phyloP scores from a whole-genome alignment of 2,113 vertebrate species.

The Hyperopisus bebe region DNA sequence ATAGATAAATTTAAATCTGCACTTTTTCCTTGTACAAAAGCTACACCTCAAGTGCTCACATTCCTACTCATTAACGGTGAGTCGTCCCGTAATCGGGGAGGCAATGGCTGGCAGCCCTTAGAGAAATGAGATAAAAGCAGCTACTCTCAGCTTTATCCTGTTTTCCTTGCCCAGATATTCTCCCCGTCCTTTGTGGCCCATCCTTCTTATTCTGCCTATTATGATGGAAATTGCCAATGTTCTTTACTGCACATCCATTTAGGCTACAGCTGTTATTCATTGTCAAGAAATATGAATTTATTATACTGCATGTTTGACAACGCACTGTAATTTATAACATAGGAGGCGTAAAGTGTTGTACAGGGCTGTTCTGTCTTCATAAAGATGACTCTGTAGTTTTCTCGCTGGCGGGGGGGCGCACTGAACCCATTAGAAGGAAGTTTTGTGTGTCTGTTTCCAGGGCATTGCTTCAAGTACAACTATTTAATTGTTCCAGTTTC shows the following conservation, averaged over 20 bases:
- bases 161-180: neutral
- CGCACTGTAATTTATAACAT: neutral
- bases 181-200: neutral
- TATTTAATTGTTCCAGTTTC: neutral
- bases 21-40: neutral
- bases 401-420: neutral
- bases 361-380: neutral
- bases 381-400: neutral
- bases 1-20: neutral
- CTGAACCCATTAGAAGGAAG: neutral
- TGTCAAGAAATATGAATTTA: neutral
- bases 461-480: neutral
- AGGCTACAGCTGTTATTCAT: neutral
- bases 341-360: neutral
- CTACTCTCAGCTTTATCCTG: neutral
- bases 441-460: neutral
- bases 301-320: conserved; percentile 7
- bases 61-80: neutral
- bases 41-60: neutral
- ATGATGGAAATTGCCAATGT: neutral
- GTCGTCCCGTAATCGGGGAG: neutral
- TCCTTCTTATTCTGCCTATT: conserved; percentile 10
- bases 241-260: neutral
- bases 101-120: neutral
- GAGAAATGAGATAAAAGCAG: conserved; percentile 2